phyloP scores from a whole-genome alignment of 2,797 vertebrate species.

The Falco peregrinus region DNA sequence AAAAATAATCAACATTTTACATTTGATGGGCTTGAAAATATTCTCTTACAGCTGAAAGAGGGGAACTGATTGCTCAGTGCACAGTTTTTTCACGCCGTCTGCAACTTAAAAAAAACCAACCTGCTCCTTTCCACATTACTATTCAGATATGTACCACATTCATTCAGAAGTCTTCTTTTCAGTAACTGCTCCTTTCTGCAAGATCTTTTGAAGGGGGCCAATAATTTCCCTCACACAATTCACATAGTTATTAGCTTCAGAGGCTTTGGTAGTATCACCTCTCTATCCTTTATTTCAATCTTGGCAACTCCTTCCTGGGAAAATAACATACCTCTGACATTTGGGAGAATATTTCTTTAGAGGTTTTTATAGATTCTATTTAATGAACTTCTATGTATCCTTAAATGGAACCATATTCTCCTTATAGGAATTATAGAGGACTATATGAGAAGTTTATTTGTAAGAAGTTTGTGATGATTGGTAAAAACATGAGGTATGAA shows the following conservation, averaged over 20 bases:
- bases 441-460: too few species aligned
- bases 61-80: neutral
- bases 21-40: neutral
- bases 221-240: neutral
- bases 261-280: neutral
- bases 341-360: neutral
- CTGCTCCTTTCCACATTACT: neutral
- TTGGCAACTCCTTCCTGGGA: neutral
- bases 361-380: neutral
- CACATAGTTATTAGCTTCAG: neutral
- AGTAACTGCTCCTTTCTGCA: neutral
- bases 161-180: neutral
- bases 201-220: neutral
- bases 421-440: neutral
- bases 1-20: neutral
- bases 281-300: constrained; percentile 6
- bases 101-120: neutral
- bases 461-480: too few species aligned
- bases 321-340: constrained; percentile 14
- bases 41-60: neutral
- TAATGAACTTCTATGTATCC: neutral
- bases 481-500: too few species aligned
- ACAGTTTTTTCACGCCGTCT: neutral
- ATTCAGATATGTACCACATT: neutral
- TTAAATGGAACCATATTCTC: neutral